phyloP scores from a whole-genome alignment of 53 echinoderm and acorn worm genomes.

The Patiria pectinifera region DNA sequence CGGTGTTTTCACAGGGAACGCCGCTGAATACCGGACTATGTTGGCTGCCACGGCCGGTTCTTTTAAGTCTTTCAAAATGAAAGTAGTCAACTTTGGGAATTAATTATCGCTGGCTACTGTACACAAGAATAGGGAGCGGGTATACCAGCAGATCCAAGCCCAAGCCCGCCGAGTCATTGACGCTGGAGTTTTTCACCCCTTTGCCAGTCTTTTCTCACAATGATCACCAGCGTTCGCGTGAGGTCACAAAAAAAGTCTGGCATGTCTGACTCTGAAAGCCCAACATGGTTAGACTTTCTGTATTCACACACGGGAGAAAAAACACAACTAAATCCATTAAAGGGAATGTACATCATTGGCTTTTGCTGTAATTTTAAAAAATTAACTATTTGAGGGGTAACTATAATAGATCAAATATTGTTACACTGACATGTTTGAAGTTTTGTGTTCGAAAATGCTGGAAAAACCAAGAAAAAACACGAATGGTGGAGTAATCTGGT shows the following conservation, averaged over 20 bases:
- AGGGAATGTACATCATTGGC: no score
- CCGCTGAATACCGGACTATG: conserved; percentile 30
- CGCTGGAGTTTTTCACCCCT: neutral
- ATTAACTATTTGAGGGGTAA: no score
- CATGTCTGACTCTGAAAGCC: no score
- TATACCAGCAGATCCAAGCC: conserved; percentile 32
- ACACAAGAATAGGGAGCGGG: conserved; percentile 1
- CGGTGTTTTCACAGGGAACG: conserved; percentile 41
- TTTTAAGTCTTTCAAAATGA: conserved; percentile 12
- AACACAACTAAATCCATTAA: no score
- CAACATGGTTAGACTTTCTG: no score
- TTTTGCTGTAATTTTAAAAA: no score
- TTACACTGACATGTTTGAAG: no score
- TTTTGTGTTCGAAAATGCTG: no score
- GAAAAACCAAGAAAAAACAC: no score
- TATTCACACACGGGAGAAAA: no score
- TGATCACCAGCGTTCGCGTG: neutral
- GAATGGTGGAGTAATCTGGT: no score
- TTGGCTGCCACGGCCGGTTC: neutral
- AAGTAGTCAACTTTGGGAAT: conserved; percentile 47
- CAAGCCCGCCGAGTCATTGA: neutral
- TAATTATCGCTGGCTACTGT: conserved; percentile 25
- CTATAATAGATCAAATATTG: no score
- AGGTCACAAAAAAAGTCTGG: neutral
- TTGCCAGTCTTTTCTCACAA: neutral